A percentile compares a stretch with the other conserved stretches of the same genome.
These are phyloP conservation scores for Galagoides demidoff DNA, from an alignment of 2,797 vertebrate species.

Conservation along the genomic window DNA sequence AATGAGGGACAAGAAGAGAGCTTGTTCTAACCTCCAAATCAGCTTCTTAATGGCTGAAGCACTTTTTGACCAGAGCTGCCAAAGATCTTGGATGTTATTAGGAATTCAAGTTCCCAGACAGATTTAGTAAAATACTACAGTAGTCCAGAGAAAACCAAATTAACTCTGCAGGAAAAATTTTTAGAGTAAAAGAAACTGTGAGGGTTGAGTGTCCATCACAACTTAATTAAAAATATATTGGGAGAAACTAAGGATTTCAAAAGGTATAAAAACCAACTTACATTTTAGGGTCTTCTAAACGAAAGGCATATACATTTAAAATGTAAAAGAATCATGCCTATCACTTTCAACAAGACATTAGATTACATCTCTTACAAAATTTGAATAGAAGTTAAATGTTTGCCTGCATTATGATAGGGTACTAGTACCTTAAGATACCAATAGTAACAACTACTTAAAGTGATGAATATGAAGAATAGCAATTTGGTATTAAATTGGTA, in stretches of 20 bases:
- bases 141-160: not conserved
- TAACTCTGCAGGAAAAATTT: not conserved
- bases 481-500: not conserved
- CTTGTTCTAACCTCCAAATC: not conserved
- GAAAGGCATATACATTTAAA: constrained; percentile 29
- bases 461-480: not conserved
- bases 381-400: not conserved
- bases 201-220: not conserved
- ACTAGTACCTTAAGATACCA: not conserved
- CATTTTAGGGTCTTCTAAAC: constrained; percentile 15
- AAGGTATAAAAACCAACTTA: not conserved
- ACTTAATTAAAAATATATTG: not conserved
- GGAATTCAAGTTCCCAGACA: not conserved
- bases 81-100: not conserved
- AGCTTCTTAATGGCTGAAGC: not conserved
- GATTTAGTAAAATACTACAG: not conserved
- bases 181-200: not conserved
- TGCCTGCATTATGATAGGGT: not conserved
- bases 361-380: not conserved
- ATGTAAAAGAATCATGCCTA: constrained; percentile 11
- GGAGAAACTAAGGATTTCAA: constrained; percentile 5
- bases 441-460: constrained; percentile 6
- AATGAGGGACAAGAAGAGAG: not conserved
- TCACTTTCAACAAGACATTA: not conserved
- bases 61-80: not conserved